Conservation (phyloP, 2,888 invertebrate genomes). For the Trichogramma dendrolimi region DNA sequence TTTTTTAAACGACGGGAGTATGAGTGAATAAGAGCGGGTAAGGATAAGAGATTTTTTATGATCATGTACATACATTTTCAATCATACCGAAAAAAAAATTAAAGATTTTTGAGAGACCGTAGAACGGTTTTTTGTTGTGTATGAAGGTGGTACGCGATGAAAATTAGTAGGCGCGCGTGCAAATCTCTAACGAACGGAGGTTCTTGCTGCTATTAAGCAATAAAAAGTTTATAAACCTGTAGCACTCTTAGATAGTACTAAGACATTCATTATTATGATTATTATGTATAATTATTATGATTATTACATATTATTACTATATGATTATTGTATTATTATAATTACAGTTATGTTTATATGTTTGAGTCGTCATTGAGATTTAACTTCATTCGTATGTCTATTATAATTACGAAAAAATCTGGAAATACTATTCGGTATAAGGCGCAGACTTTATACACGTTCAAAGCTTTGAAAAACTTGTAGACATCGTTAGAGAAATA, state of each 20-base stretch:
- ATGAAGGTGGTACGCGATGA: constrained; percentile 25
- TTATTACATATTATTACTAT: constrained; percentile 40
- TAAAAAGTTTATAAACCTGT: constrained; percentile 34
- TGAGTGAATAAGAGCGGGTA: neutral
- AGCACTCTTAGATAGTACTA: constrained; percentile 45
- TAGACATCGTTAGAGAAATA: too few relatives aligned
- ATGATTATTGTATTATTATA: constrained; percentile 31
- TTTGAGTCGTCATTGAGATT: constrained; percentile 34
- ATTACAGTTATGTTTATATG: constrained; percentile 36
- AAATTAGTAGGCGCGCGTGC: constrained; percentile 21
- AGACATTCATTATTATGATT: constrained; percentile 44
- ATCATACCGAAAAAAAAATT: constrained; percentile 37
- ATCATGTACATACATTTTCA: constrained; percentile 47
- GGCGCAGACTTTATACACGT: too few relatives aligned
- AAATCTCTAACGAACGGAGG: constrained; percentile 23
- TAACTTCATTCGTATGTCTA: constrained; percentile 34
- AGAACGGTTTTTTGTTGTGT: constrained; percentile 39
- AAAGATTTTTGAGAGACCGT: constrained; percentile 34
- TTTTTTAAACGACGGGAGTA: constrained; percentile 16
- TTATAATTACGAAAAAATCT: constrained; percentile 29
- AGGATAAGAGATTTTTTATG: constrained; percentile 9
- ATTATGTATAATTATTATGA: constrained; percentile 31
- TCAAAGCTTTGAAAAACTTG: too few relatives aligned
- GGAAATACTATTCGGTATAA: constrained; percentile 20
- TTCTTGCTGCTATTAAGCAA: constrained; percentile 24